A percentile compares a stretch with the other conserved stretches of the same genome.
Evolutionary conservation across 2,888 invertebrate genomes (phyloP).

Genomic region (Portevinia maculata): DNA sequence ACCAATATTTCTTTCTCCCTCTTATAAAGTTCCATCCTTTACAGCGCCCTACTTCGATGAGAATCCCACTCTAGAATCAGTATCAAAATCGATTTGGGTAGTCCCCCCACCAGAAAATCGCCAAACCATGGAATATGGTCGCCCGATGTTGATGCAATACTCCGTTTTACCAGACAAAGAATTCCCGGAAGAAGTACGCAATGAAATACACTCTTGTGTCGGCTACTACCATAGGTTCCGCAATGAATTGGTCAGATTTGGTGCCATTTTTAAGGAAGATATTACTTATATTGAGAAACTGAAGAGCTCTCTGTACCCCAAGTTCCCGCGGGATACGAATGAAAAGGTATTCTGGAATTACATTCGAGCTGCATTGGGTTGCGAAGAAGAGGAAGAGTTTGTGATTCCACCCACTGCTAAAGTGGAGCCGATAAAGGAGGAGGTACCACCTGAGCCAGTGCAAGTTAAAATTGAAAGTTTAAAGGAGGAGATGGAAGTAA

Average conservation of each 20-base stretch:
- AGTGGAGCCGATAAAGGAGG: constrained; percentile 78
- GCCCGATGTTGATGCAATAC: constrained; percentile 95
- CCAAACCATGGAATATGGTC: constrained; percentile 93
- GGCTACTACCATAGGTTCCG: constrained; percentile 90
- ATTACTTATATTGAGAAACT: constrained; percentile 93
- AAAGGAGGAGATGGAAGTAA: constrained; percentile 77
- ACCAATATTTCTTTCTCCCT: neutral
- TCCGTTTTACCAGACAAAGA: constrained; percentile 92
- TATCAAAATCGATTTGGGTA: constrained; percentile 95
- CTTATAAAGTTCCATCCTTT: constrained; percentile 76
- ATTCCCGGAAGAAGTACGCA: constrained; percentile 90
- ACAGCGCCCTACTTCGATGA: constrained; percentile 93
- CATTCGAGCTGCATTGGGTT: constrained; percentile 89
- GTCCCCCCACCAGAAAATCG: constrained; percentile 97
- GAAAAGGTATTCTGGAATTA: constrained; percentile 91
- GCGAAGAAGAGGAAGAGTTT: constrained; percentile 88
- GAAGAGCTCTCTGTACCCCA: constrained; percentile 90
- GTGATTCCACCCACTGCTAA: constrained; percentile 83
- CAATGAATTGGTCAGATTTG: constrained; percentile 87
- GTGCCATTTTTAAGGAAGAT: constrained; percentile 83
- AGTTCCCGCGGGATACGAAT: constrained; percentile 91
- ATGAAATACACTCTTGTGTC: constrained; percentile 92
- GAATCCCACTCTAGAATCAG: constrained; percentile 91
- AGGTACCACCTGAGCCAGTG: constrained; percentile 74
- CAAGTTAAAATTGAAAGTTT: constrained; percentile 75